Evolutionary conservation across 35 echinoderm and acorn worm species (phyloP), one percentile per base, ranked within the genome.

Genomic region (Ophiothrix spiculata): DNA sequence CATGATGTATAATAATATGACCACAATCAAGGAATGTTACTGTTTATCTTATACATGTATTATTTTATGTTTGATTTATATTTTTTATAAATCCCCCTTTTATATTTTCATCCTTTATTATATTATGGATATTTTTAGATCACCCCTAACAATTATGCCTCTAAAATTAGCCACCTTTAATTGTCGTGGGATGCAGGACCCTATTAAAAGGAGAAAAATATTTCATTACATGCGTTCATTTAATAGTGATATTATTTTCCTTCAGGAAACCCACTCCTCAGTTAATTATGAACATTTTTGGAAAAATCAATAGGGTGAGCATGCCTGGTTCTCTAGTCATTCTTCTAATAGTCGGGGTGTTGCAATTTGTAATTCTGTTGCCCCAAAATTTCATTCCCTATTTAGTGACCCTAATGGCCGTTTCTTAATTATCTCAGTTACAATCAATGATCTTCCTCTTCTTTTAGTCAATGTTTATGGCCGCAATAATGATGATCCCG

Each of bases 401-500:
- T 12, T 28, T 28, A 31, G 29, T 6, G 74, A 75, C 29, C 74
- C 74, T 75, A 28, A 75, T 12, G 74, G 74, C 29, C 6, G 74
- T 12, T 75, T 31, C 33, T 75, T 75, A 75, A 75, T 75, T 35
- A 12, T 75, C 4, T 6, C 8, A 12, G 33, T 35, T 28, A 12
- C 29, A 11, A 28, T 75, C 29, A 28, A 75, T 28, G n/a, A 75
- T 12, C 11, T 75, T 31, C 74, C 6, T 75, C 25, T 75, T 8
- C 11, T 8, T 75, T 8, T 75, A 28, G 74, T 35, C 11, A 75
- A 75, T 75, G 29, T 75, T 12, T 75, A 75, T 75, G 74, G 10
- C 8, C 74, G 10, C 8, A 75, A 75, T 75, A 75, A 75, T 12
- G 74, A 82, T 56, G 80, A 82, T 31, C 80, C 80, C 4, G 80